phyloP scores from a whole-genome alignment of 2,888 invertebrate genomes.

The Leptopilina myrica region DNA sequence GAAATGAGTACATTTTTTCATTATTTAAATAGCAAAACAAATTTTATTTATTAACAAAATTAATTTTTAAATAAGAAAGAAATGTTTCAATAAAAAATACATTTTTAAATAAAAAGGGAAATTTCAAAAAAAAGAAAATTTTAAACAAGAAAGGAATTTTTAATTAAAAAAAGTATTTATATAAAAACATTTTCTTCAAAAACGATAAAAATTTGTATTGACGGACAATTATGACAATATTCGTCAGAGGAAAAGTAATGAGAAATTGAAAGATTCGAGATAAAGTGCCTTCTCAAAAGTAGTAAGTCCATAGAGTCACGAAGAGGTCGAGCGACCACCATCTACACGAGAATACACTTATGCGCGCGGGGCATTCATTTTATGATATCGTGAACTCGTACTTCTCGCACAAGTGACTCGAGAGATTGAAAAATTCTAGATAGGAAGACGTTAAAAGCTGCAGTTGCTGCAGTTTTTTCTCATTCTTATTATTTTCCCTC shows the following conservation, averaged over 20 bases:
- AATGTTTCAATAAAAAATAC: no score
- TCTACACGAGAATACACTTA: conserved; percentile 71
- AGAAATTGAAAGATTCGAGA: conserved; percentile 73
- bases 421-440: conserved; percentile 68
- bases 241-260: conserved; percentile 51
- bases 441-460: conserved; percentile 62
- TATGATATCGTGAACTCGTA: conserved; percentile 66
- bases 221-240: no score
- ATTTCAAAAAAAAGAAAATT: background rate
- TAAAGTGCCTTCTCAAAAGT: conserved; percentile 54
- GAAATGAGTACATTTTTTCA: conserved; percentile 45
- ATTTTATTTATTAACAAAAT: no score
- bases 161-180: no score
- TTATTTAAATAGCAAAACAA: background rate
- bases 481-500: background rate
- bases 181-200: background rate
- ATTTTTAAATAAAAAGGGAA: conserved; percentile 19
- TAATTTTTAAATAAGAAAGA: no score
- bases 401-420: conserved; percentile 58
- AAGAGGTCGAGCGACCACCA: conserved; percentile 65
- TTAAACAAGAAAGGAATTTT: no score
- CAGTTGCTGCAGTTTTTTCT: conserved; percentile 44
- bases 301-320: conserved; percentile 66
- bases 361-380: conserved; percentile 69
- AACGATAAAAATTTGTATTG: no score